These are phyloP conservation scores for Poicephalus gulielmi DNA, from an alignment of 2,113 vertebrate genomes.

Conservation along the genomic window DNA sequence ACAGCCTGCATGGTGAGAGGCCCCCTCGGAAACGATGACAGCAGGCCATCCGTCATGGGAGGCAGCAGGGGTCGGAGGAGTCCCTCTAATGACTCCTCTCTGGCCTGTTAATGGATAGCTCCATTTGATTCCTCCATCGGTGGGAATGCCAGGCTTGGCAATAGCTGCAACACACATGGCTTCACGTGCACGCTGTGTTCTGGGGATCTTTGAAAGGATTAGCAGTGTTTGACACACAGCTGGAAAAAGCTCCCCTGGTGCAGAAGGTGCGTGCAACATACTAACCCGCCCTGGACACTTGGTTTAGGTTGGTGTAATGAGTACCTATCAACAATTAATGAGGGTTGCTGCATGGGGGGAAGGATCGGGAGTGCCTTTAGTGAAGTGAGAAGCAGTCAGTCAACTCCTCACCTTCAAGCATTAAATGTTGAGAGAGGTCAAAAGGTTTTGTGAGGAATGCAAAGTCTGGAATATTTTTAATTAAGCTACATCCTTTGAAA, in stretches of 20 bases:
- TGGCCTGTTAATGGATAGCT: conserved; percentile 40
- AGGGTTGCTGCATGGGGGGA: background rate
- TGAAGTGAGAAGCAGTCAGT: conserved; percentile 68
- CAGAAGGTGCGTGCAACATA: background rate
- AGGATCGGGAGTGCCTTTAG: conserved; percentile 62
- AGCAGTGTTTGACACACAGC: background rate
- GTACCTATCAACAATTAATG: conserved; percentile 42
- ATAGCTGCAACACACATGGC: conserved; percentile 26
- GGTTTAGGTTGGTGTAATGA: conserved; percentile 28
- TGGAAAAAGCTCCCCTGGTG: background rate
- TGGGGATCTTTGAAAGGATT: background rate
- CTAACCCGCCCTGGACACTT: background rate
- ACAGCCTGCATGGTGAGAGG: conserved; percentile 64
- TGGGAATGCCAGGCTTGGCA: conserved; percentile 37
- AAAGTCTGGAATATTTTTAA: conserved; percentile 64
- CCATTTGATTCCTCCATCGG: background rate
- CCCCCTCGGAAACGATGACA: conserved; percentile 43
- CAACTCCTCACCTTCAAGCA: conserved; percentile 65
- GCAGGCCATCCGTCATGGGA: conserved; percentile 66
- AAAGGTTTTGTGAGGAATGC: conserved; percentile 74
- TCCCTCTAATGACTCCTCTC: background rate
- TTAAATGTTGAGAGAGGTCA: conserved; percentile 68
- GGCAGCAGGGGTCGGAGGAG: conserved; percentile 48
- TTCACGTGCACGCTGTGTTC: background rate
- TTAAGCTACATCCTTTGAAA: conserved; percentile 62